Evolutionary conservation across 2,888 invertebrate genomes (phyloP).

Genomic region (Ectemnius cavifrons): DNA sequence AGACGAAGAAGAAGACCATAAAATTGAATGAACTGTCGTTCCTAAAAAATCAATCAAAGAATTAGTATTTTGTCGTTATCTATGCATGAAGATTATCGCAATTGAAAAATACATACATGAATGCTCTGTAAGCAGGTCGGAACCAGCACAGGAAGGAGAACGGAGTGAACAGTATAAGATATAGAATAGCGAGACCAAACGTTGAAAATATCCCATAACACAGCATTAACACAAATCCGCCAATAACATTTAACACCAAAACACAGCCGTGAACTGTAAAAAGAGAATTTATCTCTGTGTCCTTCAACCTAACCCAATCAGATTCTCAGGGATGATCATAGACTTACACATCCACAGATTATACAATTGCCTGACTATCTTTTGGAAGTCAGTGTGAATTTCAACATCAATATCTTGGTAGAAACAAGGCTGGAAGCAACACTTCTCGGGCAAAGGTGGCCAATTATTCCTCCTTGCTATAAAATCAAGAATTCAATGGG

Average conservation of each 20-base stretch:
- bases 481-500: slow-evolving; percentile 53
- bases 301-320: too few relatives aligned
- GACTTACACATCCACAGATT: slow-evolving; percentile 98
- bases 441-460: slow-evolving; percentile 97
- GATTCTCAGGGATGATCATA: too few relatives aligned
- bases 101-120: slow-evolving; percentile 81
- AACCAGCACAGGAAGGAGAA: slow-evolving; percentile 99
- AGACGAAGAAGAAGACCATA: slow-evolving; percentile 99
- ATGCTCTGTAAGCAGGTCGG: slow-evolving; percentile 99
- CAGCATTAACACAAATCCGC: slow-evolving; percentile 89
- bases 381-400: slow-evolving; percentile 98
- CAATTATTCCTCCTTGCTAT: slow-evolving; percentile 93
- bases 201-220: slow-evolving; percentile 82
- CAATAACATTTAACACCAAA: slow-evolving; percentile 91
- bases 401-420: slow-evolving; percentile 99
- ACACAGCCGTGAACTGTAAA: slow-evolving; percentile 93
- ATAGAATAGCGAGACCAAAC: slow-evolving; percentile 94
- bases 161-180: slow-evolving; percentile 94
- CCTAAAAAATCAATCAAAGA: slow-evolving; percentile 78
- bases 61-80: slow-evolving; percentile 24
- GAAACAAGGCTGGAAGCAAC: slow-evolving; percentile 98
- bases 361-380: slow-evolving; percentile 95
- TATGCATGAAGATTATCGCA: not conserved
- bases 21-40: slow-evolving; percentile 99
- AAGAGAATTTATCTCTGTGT: slow-evolving; percentile 33